A percentile compares a stretch with the other conserved stretches of the same genome.
These are phyloP conservation scores for Tragelaphus eurycerus DNA, from an alignment of 2,797 vertebrate genomes.

Conservation along the genomic window DNA sequence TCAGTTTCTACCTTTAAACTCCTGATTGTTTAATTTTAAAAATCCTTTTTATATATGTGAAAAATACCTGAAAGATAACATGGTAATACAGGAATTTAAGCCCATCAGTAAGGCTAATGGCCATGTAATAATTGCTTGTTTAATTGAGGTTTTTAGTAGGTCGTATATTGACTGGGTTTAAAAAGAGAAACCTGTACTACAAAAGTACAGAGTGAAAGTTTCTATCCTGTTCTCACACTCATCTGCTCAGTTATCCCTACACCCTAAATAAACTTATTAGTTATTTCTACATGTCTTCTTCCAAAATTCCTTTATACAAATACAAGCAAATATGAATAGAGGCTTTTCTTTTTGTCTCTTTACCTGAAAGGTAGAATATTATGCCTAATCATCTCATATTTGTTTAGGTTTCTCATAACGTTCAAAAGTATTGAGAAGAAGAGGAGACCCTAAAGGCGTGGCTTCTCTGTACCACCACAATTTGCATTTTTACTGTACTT, in stretches of 20 bases:
- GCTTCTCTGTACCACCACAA: neutral
- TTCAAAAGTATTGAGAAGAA: neutral
- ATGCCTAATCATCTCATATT: neutral
- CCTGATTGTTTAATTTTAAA: neutral
- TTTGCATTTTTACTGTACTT: neutral
- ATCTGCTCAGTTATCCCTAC: neutral
- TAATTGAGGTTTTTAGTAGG: neutral
- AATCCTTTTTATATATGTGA: neutral
- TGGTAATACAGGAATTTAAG: neutral
- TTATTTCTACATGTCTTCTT: neutral
- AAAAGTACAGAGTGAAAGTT: neutral
- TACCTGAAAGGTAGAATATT: neutral
- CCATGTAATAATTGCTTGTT: neutral
- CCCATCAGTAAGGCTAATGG: neutral
- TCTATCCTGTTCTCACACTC: neutral
- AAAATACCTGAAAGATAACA: neutral
- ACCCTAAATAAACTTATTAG: neutral
- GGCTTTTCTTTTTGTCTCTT: neutral
- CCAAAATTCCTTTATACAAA: neutral
- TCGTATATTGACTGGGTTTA: neutral
- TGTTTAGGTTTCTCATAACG: neutral
- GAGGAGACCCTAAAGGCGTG: neutral
- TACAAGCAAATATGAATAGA: neutral
- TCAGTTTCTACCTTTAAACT: constrained; percentile 3
- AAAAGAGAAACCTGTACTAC: neutral